phyloP scores from a whole-genome alignment of 2,797 vertebrate genomes.

The Semaprochilodus insignis region DNA sequence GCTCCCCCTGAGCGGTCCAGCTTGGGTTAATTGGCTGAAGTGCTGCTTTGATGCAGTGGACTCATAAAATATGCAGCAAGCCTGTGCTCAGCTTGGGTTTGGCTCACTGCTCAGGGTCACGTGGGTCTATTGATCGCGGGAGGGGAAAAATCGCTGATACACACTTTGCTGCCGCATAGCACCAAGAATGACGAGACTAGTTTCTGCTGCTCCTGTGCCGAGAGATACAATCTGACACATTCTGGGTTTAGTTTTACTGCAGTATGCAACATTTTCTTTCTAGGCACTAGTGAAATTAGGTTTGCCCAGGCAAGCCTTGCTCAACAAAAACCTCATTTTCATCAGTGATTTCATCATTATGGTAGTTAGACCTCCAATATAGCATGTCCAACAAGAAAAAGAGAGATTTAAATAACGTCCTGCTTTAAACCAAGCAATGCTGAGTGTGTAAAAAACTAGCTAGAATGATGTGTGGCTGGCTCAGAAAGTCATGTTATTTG shows the following conservation, averaged over 20 bases:
- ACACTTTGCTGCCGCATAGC: slow-evolving; percentile 42
- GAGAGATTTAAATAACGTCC: background rate
- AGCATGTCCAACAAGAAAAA: background rate
- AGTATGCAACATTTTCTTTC: background rate
- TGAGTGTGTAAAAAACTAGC: background rate
- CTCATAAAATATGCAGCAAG: slow-evolving; percentile 59
- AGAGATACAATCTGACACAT: slow-evolving; percentile 11
- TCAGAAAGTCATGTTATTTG: background rate
- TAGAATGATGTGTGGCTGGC: background rate
- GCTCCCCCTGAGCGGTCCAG: slow-evolving; percentile 2
- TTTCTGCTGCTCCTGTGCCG: slow-evolving; percentile 5
- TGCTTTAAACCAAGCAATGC: background rate
- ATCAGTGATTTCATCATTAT: too few species aligned
- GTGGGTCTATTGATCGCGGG: slow-evolving; percentile 47
- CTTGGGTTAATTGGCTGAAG: slow-evolving; percentile 42
- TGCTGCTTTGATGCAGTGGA: slow-evolving; percentile 46
- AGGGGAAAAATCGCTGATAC: slow-evolving; percentile 35
- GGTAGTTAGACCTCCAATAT: too few species aligned
- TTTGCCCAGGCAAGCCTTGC: too few species aligned
- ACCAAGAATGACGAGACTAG: slow-evolving; percentile 28
- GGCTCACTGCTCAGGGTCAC: slow-evolving; percentile 42
- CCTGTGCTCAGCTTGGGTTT: slow-evolving; percentile 28
- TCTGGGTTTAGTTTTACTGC: background rate
- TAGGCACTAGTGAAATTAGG: background rate
- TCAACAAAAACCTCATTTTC: too few species aligned